These are phyloP conservation scores for Micoletzkya japonica DNA, from an alignment of 2,888 invertebrate species.

Conservation along the genomic window DNA sequence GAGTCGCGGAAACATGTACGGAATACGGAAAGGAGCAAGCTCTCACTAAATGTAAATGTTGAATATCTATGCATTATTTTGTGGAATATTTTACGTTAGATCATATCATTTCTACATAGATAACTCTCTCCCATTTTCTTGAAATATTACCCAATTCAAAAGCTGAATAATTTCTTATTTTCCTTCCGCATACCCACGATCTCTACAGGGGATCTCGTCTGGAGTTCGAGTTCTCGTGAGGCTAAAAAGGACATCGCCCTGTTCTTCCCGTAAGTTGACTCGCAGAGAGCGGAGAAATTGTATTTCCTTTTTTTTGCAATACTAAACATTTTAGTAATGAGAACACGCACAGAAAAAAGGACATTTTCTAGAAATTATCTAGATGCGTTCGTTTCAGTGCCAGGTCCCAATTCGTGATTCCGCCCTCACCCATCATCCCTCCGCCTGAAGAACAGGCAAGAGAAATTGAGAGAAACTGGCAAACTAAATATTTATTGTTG, in stretches of 20 bases:
- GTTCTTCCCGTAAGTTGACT: slow-evolving; percentile 19
- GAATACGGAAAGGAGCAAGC: slow-evolving; percentile 21
- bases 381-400: not conserved
- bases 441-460: not conserved
- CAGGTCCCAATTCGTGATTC: slow-evolving; percentile 6
- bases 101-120: not conserved
- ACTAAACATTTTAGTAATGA: not conserved
- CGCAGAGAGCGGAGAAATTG: too few relatives aligned
- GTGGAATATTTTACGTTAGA: not conserved
- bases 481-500: too few relatives aligned
- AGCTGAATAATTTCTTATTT: too few relatives aligned
- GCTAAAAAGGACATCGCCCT: slow-evolving; percentile 13
- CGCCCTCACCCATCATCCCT: slow-evolving; percentile 9
- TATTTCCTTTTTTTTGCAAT: not conserved
- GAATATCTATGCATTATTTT: not conserved
- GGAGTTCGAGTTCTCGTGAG: slow-evolving; percentile 7
- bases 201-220: slow-evolving; percentile 17
- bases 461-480: too few relatives aligned
- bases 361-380: not conserved
- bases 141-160: too few relatives aligned
- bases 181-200: too few relatives aligned
- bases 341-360: not conserved
- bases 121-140: not conserved
- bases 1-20: slow-evolving; percentile 23
- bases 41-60: slow-evolving; percentile 5